These are phyloP conservation scores for Chaunax sp. DNA, from an alignment of 2,797 vertebrate species.

Conservation along the genomic window DNA sequence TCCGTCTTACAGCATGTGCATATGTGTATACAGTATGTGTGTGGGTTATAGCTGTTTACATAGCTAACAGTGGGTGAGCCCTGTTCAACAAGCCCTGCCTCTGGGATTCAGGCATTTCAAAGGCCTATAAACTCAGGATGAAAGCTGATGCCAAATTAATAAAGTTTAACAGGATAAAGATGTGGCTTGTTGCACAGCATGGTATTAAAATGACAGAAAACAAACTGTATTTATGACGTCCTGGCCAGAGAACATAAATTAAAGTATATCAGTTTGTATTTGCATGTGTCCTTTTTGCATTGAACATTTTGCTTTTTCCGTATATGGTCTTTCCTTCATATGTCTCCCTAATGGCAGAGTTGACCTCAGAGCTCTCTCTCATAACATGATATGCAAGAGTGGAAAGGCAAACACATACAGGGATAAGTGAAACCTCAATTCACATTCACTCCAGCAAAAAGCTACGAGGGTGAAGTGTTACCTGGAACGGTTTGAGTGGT, in stretches of 20 bases:
- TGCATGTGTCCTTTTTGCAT: slow-evolving; percentile 15
- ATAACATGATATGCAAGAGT: slow-evolving; percentile 42
- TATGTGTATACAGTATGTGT: slow-evolving; percentile 47
- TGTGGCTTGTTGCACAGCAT: slow-evolving; percentile 64
- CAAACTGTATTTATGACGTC: slow-evolving; percentile 55
- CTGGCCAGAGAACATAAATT: slow-evolving; percentile 32
- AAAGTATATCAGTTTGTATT: slow-evolving; percentile 33
- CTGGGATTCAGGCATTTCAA: slow-evolving; percentile 42
- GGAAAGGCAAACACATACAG: slow-evolving; percentile 48
- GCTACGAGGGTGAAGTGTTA: slow-evolving; percentile 29
- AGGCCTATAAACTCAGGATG: slow-evolving; percentile 70
- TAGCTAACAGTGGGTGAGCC: slow-evolving; percentile 68
- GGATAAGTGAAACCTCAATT: slow-evolving; percentile 23
- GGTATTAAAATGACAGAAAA: slow-evolving; percentile 62
- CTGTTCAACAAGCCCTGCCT: slow-evolving; percentile 58
- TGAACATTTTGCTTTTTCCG: slow-evolving; percentile 1
- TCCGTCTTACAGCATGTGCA: slow-evolving; percentile 5
- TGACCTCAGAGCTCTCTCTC: slow-evolving; percentile 28
- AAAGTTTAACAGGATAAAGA: slow-evolving; percentile 75
- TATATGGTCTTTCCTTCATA: slow-evolving; percentile 19
- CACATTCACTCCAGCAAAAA: slow-evolving; percentile 5
- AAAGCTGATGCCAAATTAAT: slow-evolving; percentile 80
- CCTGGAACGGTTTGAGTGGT: slow-evolving; percentile 60
- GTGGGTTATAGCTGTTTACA: slow-evolving; percentile 73
- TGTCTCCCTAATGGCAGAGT: slow-evolving; percentile 17